Percentiles rank a stretch among this genome's conserved stretches.
These are phyloP conservation scores for Corythoichthys intestinalis DNA, from an alignment of 2,113 vertebrate species.

Conservation along the genomic window DNA sequence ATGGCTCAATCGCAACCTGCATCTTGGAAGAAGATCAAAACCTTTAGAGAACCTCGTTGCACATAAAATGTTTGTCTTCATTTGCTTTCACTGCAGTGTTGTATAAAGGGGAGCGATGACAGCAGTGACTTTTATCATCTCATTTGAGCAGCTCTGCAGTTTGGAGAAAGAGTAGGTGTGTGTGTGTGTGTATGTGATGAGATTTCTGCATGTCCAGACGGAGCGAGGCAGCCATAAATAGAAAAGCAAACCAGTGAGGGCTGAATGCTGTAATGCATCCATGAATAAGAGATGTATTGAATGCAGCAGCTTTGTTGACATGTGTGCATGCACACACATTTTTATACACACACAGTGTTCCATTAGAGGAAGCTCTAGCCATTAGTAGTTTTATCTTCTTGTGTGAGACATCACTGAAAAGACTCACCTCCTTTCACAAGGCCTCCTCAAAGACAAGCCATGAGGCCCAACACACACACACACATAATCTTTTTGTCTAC, in stretches of 20 bases:
- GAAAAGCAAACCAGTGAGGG: conserved; percentile 24
- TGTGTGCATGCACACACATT: conserved; percentile 6
- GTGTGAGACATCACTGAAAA: conserved; percentile 37
- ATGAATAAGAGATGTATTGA: conserved; percentile 57
- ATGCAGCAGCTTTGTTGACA: conserved; percentile 44
- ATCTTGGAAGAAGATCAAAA: not conserved
- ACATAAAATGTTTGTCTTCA: not conserved
- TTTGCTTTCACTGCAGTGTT: not conserved
- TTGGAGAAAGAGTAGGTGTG: conserved; percentile 17
- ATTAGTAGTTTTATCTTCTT: conserved; percentile 63
- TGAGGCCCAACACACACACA: conserved; percentile 5
- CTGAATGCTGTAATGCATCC: conserved; percentile 30
- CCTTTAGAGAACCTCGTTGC: not conserved
- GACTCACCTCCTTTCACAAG: conserved; percentile 16
- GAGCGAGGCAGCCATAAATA: conserved; percentile 45
- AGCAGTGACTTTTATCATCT: conserved; percentile 4
- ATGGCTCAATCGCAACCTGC: not conserved
- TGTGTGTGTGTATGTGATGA: conserved; percentile 23
- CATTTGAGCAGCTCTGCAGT: conserved; percentile 22
- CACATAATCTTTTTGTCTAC: conserved; percentile 8
- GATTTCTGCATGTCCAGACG: conserved; percentile 29
- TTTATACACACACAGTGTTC: conserved; percentile 29
- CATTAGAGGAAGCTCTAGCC: conserved; percentile 56
- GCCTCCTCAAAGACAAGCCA: conserved; percentile 15
- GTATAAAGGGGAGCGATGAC: not conserved